Percentiles rank a stretch among this genome's conserved stretches.
Evolutionary conservation across 92 coral and sea anemone species (phyloP).

Genomic region (Phenganax subtilis): DNA sequence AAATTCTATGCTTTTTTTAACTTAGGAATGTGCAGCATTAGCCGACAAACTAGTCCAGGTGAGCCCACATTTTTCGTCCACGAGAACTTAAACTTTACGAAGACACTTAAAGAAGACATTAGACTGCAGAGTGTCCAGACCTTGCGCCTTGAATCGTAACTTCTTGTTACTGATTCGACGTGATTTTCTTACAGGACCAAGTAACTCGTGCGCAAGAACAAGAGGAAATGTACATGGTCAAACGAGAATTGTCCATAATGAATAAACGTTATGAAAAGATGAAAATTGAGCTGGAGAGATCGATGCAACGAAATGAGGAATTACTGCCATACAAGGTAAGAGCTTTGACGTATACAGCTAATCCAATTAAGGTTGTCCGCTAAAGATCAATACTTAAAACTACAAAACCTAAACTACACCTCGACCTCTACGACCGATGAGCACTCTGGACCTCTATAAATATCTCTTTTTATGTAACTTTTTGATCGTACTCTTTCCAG

Average conservation of each 20-base stretch:
- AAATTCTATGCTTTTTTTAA: neutral
- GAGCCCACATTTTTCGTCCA: neutral
- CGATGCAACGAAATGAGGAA: slow-evolving; percentile 88
- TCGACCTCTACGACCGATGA: too few species aligned
- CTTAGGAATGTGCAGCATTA: slow-evolving; percentile 31
- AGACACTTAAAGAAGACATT: too few species aligned
- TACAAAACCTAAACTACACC: too few species aligned
- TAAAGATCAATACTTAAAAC: too few species aligned
- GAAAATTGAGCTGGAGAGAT: slow-evolving; percentile 63
- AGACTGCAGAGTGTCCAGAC: too few species aligned
- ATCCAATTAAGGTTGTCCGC: too few species aligned
- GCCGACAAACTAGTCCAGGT: slow-evolving; percentile 39
- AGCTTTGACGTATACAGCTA: neutral
- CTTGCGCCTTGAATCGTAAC: too few species aligned
- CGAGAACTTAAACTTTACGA: too few species aligned
- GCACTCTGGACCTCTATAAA: too few species aligned
- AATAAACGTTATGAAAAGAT: slow-evolving; percentile 71
- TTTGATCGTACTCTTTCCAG: too few species aligned
- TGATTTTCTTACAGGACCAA: slow-evolving; percentile 62
- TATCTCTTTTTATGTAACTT: too few species aligned
- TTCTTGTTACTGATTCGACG: too few species aligned
- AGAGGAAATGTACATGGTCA: slow-evolving; percentile 77
- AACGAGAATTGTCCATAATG: slow-evolving; percentile 58
- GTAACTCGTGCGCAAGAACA: slow-evolving; percentile 94
- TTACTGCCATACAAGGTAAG: slow-evolving; percentile 79